These are phyloP conservation scores for human DNA, from an alignment of 2,113 vertebrate genomes.

Conservation along the genomic window GRCh38 chr3:100736001-100736500, in stretches of 20 bases:
- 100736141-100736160: not conserved
- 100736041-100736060: not conserved
- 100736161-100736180: not conserved
- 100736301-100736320: not conserved
- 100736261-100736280: not conserved
- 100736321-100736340: not conserved
- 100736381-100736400: not conserved
- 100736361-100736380: not conserved
- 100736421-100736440: not conserved
- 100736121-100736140: not conserved
- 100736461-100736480: not conserved
- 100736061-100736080: not conserved
- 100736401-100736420: constrained; percentile 3
- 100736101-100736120: not conserved
- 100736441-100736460: not conserved
- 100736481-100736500: constrained; percentile 45
- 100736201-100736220: not conserved
- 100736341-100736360: not conserved
- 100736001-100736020: not conserved
- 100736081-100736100: not conserved
- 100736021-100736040: not conserved
- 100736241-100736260: not conserved
- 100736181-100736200: not conserved
- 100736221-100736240: not conserved
- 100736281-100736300: not conserved